These are phyloP conservation scores for Chamaea fasciata DNA, from an alignment of 2,113 vertebrate genomes.

Conservation along the genomic window DNA sequence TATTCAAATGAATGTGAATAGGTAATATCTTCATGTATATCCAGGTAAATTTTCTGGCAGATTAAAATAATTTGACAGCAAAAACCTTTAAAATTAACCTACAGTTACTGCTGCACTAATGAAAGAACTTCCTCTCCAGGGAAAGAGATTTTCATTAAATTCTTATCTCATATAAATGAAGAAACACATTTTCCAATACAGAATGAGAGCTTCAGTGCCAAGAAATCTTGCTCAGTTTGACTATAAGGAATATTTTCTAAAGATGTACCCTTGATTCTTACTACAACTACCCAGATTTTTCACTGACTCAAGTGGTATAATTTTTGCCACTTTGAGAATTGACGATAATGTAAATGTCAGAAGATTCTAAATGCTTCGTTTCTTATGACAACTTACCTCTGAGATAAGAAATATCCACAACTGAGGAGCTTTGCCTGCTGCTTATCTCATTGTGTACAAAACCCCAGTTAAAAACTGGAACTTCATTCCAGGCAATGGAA, in stretches of 20 bases:
- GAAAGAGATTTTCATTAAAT: neutral
- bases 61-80: neutral
- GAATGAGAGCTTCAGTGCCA: neutral
- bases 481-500: neutral
- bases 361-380: neutral
- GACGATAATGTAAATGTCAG: neutral
- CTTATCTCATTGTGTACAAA: neutral
- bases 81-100: constrained; percentile 2
- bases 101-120: neutral
- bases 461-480: neutral
- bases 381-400: neutral
- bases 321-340: neutral
- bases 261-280: neutral
- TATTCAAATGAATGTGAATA: neutral
- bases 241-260: neutral
- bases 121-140: neutral
- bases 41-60: neutral
- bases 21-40: neutral
- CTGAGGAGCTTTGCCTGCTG: neutral
- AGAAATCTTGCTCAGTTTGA: neutral
- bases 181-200: neutral
- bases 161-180: neutral
- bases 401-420: neutral
- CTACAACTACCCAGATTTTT: neutral
- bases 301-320: neutral